These are phyloP conservation scores for Microplitis deprimator DNA, from an alignment of 2,888 invertebrate species.

Conservation along the genomic window DNA sequence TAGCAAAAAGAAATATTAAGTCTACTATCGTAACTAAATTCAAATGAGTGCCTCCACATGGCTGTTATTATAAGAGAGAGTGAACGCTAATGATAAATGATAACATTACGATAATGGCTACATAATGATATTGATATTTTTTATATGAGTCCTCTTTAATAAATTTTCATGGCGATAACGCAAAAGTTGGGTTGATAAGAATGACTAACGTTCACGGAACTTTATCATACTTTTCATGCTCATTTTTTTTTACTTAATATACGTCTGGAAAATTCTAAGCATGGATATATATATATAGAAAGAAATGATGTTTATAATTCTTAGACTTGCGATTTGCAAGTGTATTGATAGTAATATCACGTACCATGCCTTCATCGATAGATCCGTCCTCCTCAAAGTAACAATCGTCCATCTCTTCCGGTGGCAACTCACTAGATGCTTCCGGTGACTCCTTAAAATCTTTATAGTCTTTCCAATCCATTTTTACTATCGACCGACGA, in stretches of 20 bases:
- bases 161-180: constrained; percentile 9
- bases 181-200: not conserved
- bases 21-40: constrained; percentile 5
- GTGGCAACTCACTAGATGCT: constrained; percentile 56
- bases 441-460: constrained; percentile 60
- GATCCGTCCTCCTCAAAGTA: constrained; percentile 66
- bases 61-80: constrained; percentile 3
- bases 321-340: not conserved
- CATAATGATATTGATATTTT: constrained; percentile 2
- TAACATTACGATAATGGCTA: constrained; percentile 6
- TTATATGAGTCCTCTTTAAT: not conserved
- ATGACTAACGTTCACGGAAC: constrained; percentile 5
- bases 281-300: not conserved
- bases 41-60: constrained; percentile 24
- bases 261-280: not conserved
- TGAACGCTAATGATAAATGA: constrained; percentile 11
- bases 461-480: constrained; percentile 66
- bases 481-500: constrained; percentile 37
- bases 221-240: not conserved
- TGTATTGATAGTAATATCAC: constrained; percentile 50
- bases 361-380: constrained; percentile 69
- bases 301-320: not conserved
- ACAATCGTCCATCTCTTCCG: constrained; percentile 65
- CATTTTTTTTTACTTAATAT: not conserved
- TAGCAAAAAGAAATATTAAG: no score